Evolutionary conservation across 2,888 invertebrate genomes (phyloP).

Genomic region (Urechis unicinctus): DNA sequence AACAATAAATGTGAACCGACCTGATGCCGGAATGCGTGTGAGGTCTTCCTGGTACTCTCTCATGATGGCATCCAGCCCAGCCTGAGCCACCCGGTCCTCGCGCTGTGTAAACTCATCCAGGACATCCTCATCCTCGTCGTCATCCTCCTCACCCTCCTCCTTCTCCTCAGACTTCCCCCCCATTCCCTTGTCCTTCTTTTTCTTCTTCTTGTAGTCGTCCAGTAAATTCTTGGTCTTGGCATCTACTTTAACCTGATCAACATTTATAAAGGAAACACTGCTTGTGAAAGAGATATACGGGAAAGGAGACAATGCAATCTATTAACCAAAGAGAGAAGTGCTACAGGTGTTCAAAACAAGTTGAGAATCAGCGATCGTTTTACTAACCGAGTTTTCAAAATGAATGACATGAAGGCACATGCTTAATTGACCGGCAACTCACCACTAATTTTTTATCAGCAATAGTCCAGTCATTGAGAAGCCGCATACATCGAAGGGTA

Average conservation of each 20-base stretch:
- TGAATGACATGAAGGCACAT: no score
- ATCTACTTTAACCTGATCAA: conserved; percentile 71
- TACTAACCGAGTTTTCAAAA: no score
- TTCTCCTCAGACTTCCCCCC: conserved; percentile 23
- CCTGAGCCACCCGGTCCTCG: conserved; percentile 68
- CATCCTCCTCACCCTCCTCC: conserved; percentile 20
- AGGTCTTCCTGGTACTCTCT: conserved; percentile 64
- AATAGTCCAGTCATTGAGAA: conserved; percentile 86
- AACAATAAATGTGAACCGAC: no score
- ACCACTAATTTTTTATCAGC: conserved; percentile 91
- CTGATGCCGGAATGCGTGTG: no score
- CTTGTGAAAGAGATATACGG: no score
- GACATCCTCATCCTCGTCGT: conserved; percentile 29
- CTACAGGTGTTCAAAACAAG: no score
- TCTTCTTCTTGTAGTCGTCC: conserved; percentile 73
- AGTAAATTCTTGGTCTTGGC: conserved; percentile 92
- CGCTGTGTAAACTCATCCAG: conserved; percentile 57
- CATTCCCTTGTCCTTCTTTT: conserved; percentile 14
- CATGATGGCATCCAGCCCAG: conserved; percentile 73
- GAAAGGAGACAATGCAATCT: no score
- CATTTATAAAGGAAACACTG: no score
- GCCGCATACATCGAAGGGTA: conserved; percentile 80
- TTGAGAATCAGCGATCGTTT: no score
- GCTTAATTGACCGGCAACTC: conserved; percentile 31
- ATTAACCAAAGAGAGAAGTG: no score